Conservation (phyloP, 2,113 vertebrate genomes). For the Festucalex cinctus region DNA sequence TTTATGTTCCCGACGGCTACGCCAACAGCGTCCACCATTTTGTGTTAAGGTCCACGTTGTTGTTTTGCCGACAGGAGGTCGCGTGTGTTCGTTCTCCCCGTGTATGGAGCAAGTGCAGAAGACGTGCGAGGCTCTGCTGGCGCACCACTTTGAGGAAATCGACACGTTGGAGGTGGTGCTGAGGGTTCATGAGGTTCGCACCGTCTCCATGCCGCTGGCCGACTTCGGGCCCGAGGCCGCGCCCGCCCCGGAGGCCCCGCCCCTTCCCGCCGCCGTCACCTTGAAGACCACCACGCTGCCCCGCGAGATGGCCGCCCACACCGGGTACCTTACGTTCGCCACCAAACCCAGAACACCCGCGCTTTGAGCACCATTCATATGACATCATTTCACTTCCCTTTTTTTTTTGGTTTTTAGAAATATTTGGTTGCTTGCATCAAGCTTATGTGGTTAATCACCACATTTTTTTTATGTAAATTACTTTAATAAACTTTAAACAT, state of each 20-base stretch:
- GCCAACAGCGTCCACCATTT: not conserved
- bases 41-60: not conserved
- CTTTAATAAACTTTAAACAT: not conserved
- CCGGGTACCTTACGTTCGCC: slow-evolving; percentile 95
- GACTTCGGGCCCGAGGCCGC: slow-evolving; percentile 79
- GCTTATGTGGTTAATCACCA: not conserved
- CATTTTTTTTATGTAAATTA: not conserved
- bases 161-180: slow-evolving; percentile 91
- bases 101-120: slow-evolving; percentile 96
- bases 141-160: slow-evolving; percentile 83
- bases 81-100: slow-evolving; percentile 92
- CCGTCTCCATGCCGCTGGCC: slow-evolving; percentile 79
- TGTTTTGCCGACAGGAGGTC: slow-evolving; percentile 77
- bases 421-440: not conserved
- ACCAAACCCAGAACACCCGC: slow-evolving; percentile 86
- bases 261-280: slow-evolving; percentile 42
- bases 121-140: slow-evolving; percentile 81
- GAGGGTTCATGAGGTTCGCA: slow-evolving; percentile 81
- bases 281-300: slow-evolving; percentile 82
- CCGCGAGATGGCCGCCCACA: slow-evolving; percentile 89
- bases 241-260: not conserved
- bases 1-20: too few relatives aligned
- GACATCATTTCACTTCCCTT: not conserved
- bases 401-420: not conserved
- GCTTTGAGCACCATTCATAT: too few relatives aligned